Base-by-base conservation (phyloP, 2,888 invertebrate species). In the Synergus laeviventris region DNA sequence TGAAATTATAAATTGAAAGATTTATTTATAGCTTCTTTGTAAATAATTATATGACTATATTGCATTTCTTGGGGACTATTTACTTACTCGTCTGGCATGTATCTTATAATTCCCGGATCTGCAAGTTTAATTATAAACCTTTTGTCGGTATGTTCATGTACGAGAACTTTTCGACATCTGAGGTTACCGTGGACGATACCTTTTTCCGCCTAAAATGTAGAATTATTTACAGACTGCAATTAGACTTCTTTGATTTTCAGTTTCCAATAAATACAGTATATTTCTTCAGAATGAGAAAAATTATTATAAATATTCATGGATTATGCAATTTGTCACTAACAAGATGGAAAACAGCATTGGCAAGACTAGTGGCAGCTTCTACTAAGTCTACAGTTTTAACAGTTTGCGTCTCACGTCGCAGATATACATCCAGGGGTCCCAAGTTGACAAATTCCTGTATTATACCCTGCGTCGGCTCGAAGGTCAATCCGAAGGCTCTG, bases 301-400 rank as follows among this genome's bases (percentile, higher is more conserved):
- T 5, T 31, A 31, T 31, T 5, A 12, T 21, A 0, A 56, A 56
- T 21, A 21, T 56, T 56, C 4, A 21, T 21, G 9, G n/a, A 0
- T 56, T 56, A 1, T 56, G 11, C 1, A 11, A 21, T 56, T 56
- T 59, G 21, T 12, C 38, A 3, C n/a, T 91, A 91, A 96, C 96
- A 91, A 98, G 92, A 91, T 97, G 96, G 94, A 96, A 97, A 38
- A 98, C 92, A 12, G 97, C 97, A 42, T 96, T 95, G 1, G 97
- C 97, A 74, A 98, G 90, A 75, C 95, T 95, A 39, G 96, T 95
- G 12, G 96, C 93, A 61, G 97, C 96, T 90, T 97, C 97, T 82
- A 97, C 94, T 82, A 97, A 92, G 88, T 97, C 96, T 0, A 95
- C 93, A 1, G 93, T 91, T 85, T 94, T 93, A 7, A 96, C 91